Percentiles rank a stretch among this genome's conserved stretches.
phyloP scores from a whole-genome alignment of 2,113 vertebrate species.

The Scolopax mira region DNA sequence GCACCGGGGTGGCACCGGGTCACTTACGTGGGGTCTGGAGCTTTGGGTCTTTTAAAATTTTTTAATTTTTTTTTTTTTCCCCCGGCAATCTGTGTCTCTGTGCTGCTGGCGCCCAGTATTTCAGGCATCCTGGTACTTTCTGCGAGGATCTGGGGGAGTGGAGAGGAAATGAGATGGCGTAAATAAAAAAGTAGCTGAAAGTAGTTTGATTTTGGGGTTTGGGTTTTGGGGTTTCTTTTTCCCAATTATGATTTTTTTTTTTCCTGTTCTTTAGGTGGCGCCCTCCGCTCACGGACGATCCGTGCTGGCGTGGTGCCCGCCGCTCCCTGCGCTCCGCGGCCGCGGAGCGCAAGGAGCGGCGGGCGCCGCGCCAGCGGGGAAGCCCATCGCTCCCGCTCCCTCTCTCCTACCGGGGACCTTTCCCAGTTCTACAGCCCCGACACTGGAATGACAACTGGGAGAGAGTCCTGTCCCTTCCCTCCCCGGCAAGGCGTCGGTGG shows the following conservation, averaged over 20 bases:
- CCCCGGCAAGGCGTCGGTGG: neutral
- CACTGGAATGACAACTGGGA: neutral
- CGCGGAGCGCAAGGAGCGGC: neutral
- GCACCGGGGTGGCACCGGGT: neutral
- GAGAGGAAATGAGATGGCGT: neutral
- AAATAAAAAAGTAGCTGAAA: neutral
- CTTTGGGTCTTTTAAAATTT: neutral
- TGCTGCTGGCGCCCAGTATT: neutral
- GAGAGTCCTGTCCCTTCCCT: neutral
- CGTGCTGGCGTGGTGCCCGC: neutral
- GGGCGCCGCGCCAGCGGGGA: neutral
- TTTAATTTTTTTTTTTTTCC: neutral
- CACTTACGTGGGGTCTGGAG: neutral
- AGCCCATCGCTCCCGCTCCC: neutral
- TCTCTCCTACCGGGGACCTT: neutral
- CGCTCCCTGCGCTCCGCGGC: neutral
- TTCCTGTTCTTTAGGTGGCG: slow-evolving; percentile 39
- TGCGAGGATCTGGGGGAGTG: neutral
- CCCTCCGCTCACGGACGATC: slow-evolving; percentile 40
- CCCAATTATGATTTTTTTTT: neutral
- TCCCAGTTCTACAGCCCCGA: neutral
- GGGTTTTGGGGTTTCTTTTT: no score
- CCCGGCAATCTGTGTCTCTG: neutral
- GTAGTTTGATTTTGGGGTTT: neutral
- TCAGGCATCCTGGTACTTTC: neutral